Base-by-base conservation (phyloP, 2,797 vertebrate genomes). In the Dipus sagitta region DNA sequence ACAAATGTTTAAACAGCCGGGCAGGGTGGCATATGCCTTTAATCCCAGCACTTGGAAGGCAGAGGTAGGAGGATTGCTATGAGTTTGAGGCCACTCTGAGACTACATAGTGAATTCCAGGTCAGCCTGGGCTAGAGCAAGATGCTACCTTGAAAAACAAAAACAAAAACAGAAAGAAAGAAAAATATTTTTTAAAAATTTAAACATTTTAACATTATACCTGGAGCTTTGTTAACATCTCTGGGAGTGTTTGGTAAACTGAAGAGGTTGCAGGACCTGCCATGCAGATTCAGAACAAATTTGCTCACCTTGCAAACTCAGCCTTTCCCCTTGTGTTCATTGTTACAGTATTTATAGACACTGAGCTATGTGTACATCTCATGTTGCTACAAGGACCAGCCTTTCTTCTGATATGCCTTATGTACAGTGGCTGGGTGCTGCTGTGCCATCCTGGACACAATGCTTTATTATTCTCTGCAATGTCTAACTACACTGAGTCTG, bases 321-420 rank as follows among this genome's bases (percentile, higher is more conserved):
- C 21, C 30, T 58, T n/a, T 54, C 38, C 34, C 32, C 30, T 32
- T 26, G 28, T 6, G 18, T 30, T 79, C 80, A 72, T 3, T 2
- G 2, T 67, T 80, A 8, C 3, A 6, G 14, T 32, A 23, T 42
- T 65, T 72, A 26, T 0, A 0, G 3, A 38, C 26, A 42, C n/a
- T 28, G 11, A 13, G 11, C 32, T 17, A 28, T 21, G 60, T 7
- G 23, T 11, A 2, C 5, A 24, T 60, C 60, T 74, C 3, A 10
- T 24, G 23, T 34, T 34, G 32, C 28, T 23, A 18, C 26, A 32
- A 54, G 3, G 1, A 54, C 24, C 12, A 65, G 21, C 17, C 42
- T 32, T 2, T 6, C 10, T 62, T 10, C 34, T 12, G 24, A 8
- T 58, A 64, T 47, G 30, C 12, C n/a, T 17, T 64, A 1, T 23